Conservation (phyloP, 1,140 invertebrate genomes). For the Euglossa dilemma region DNA sequence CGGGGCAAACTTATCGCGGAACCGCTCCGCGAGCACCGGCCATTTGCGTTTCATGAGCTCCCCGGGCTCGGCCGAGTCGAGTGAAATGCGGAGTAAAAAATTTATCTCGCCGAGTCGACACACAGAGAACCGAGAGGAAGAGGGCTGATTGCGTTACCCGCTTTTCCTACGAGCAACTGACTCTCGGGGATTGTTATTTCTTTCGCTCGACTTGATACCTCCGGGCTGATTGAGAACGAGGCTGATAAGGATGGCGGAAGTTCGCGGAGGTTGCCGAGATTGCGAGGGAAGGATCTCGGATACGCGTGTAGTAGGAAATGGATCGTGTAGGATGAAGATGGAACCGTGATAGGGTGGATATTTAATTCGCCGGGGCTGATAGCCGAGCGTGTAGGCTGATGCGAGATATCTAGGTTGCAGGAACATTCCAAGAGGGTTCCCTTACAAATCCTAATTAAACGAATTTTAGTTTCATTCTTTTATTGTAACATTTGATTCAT, state of each 20-base stretch:
- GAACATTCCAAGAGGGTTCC: too few relatives aligned
- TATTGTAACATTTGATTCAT: too few relatives aligned
- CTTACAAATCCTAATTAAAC: too few relatives aligned
- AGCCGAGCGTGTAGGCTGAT: neutral
- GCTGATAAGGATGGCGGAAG: neutral
- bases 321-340: conserved; percentile 1
- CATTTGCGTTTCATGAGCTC: conserved; percentile 66
- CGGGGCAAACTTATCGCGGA: conserved; percentile 59
- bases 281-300: neutral
- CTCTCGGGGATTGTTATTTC: neutral
- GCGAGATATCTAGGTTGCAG: neutral
- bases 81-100: conserved; percentile 42
- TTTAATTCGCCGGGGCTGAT: neutral
- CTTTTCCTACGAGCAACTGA: neutral
- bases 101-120: conserved; percentile 16
- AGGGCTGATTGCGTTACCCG: conserved; percentile 27
- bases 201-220: neutral
- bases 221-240: neutral
- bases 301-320: neutral
- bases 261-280: neutral
- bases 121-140: neutral
- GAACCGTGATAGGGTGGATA: neutral
- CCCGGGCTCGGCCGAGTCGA: conserved; percentile 10
- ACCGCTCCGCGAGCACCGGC: conserved; percentile 43
- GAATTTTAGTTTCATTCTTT: too few relatives aligned